Evolutionary conservation across 2,113 vertebrate species (phyloP), one percentile per base, ranked within the genome.

Genomic region (Stomatorhinus ivindoensis): DNA sequence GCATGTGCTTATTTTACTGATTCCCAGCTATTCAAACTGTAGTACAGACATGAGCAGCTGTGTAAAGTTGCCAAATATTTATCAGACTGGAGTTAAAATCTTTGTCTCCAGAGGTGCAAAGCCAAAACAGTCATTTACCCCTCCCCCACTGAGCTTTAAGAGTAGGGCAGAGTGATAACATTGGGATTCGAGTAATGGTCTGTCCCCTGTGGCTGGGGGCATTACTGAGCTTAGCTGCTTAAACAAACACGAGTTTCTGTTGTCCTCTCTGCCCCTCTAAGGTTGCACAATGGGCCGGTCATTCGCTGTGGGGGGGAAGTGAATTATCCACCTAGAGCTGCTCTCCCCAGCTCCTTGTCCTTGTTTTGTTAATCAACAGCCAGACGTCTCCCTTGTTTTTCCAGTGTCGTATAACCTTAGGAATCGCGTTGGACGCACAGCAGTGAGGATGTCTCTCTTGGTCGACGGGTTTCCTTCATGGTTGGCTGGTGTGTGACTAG

Each of bases 341-440:
- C 48, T 31, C 61, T 31, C 92, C 93, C 93, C 93, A 84, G 91
- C 94, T 93, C 91, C 93, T 90, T 94, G 94, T 94, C 94, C 94
- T 94, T 92, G 93, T 93, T 92, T 87, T 92, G 94, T 96, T 96
- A 96, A 96, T 96, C 88, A 95, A 95, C 94, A 95, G 94, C 95
- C 92, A 92, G 93, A 90, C 92, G 92, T 93, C 89, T 92, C 90
- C 92, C 94, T 93, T 93, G 94, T 94, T 93, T 92, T 91, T 92
- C 92, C 90, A 92, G 90, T 87, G 91, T 93, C 89, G 91, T 94
- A 94, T 94, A 92, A 91, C 90, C 35, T 58, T 89, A 88, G 73
- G 89, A 89, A 88, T 90, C 61, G 42, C 3, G 87, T 89, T 85
- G 90, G 89, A 42, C 80, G 51, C 90, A 88, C 89, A 89, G 90